phyloP scores from a whole-genome alignment of 2,797 vertebrate genomes.

The Falco biarmicus region DNA sequence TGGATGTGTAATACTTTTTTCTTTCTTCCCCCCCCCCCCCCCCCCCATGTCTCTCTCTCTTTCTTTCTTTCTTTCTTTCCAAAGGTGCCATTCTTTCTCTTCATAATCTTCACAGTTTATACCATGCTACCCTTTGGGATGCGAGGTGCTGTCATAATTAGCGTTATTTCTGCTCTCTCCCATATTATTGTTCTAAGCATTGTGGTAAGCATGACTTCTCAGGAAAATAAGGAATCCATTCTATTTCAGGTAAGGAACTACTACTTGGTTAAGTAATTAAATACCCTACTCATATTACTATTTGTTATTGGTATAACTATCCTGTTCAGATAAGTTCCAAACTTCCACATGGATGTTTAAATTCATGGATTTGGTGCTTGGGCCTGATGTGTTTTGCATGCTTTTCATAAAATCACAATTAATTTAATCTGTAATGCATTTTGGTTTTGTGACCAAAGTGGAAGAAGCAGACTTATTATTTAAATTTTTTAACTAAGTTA shows the following conservation, averaged over 20 bases:
- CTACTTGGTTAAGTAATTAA: slow-evolving; percentile 40
- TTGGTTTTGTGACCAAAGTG: not conserved
- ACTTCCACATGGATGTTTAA: not conserved
- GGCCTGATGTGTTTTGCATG: not conserved
- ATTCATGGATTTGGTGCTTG: not conserved
- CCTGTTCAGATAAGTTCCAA: not conserved
- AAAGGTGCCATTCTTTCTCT: slow-evolving; percentile 96
- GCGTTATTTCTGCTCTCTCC: slow-evolving; percentile 85
- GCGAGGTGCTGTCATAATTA: slow-evolving; percentile 84
- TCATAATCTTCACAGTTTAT: slow-evolving; percentile 93
- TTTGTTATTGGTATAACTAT: not conserved
- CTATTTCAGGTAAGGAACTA: slow-evolving; percentile 78
- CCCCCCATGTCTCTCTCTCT: no score
- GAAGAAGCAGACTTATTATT: not conserved
- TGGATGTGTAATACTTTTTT: not conserved
- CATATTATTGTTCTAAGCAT: slow-evolving; percentile 85
- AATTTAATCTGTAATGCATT: not conserved
- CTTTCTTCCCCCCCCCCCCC: no score
- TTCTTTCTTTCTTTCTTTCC: not conserved
- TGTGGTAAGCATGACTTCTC: slow-evolving; percentile 31
- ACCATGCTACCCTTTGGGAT: slow-evolving; percentile 93
- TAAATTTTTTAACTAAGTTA: not conserved
- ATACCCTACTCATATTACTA: not conserved
- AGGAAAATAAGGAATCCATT: not conserved
- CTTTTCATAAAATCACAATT: not conserved